These are phyloP conservation scores for Ifrita kowaldi DNA, from an alignment of 2,113 vertebrate genomes.

Conservation along the genomic window DNA sequence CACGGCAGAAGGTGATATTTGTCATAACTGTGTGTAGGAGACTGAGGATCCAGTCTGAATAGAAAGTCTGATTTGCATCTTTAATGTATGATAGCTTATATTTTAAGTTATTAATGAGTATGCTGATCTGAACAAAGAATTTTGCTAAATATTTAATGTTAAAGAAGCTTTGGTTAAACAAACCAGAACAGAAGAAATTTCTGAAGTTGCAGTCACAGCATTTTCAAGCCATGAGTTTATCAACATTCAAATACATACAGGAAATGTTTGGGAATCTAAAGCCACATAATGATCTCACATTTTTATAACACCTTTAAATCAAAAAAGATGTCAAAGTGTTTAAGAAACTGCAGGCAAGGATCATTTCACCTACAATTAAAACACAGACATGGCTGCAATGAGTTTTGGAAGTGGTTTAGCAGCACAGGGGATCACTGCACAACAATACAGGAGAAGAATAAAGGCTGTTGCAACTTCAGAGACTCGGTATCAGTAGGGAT, in stretches of 20 bases:
- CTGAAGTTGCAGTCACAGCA: slow-evolving; percentile 27
- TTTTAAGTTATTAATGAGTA: slow-evolving; percentile 69
- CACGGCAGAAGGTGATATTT: slow-evolving; percentile 21
- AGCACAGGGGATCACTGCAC: not conserved
- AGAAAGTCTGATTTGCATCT: slow-evolving; percentile 57
- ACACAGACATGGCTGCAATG: not conserved
- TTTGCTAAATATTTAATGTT: slow-evolving; percentile 71
- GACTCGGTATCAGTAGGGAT: not conserved
- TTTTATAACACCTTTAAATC: not conserved
- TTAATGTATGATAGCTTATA: slow-evolving; percentile 48
- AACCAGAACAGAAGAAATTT: slow-evolving; percentile 50
- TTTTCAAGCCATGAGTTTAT: slow-evolving; percentile 21
- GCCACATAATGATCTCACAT: not conserved
- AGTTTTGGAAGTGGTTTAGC: not conserved
- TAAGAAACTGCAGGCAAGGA: not conserved
- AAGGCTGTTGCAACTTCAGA: not conserved
- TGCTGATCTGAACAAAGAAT: slow-evolving; percentile 60
- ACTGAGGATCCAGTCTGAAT: slow-evolving; percentile 10
- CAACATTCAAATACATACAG: slow-evolving; percentile 26
- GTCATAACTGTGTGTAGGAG: slow-evolving; percentile 1
- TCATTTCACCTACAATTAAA: not conserved
- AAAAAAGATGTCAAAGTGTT: not conserved
- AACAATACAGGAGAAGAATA: not conserved
- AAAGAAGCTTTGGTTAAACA: slow-evolving; percentile 62
- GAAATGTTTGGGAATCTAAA: slow-evolving; percentile 21